phyloP scores from a whole-genome alignment of 2,113 vertebrate species.

The Siniperca chuatsi region DNA sequence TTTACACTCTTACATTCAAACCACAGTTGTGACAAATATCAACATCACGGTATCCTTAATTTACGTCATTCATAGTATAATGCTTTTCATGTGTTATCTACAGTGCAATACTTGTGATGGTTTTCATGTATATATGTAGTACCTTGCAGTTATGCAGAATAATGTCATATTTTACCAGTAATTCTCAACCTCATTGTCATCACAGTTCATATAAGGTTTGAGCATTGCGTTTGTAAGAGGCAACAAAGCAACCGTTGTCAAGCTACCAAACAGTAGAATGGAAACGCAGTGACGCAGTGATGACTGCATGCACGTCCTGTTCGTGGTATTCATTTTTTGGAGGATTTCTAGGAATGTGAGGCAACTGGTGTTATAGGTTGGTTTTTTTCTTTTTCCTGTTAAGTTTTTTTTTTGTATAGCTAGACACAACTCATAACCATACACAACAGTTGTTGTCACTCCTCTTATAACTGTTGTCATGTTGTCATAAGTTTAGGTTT shows the following conservation, averaged over 20 bases:
- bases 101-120: neutral
- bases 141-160: neutral
- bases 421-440: neutral
- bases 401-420: slow-evolving; percentile 22
- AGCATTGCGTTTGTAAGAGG: slow-evolving; percentile 33
- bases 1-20: neutral
- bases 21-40: slow-evolving; percentile 17
- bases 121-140: neutral
- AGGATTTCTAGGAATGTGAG: slow-evolving; percentile 84
- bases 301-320: slow-evolving; percentile 74
- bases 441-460: slow-evolving; percentile 7
- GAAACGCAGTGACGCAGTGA: slow-evolving; percentile 72
- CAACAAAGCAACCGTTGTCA: slow-evolving; percentile 72
- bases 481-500: neutral
- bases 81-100: neutral
- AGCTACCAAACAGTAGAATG: slow-evolving; percentile 64
- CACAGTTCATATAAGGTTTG: slow-evolving; percentile 25
- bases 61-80: neutral
- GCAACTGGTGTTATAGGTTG: slow-evolving; percentile 61
- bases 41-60: neutral
- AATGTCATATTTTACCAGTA: neutral
- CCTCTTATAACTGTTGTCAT: neutral
- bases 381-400: slow-evolving; percentile 65
- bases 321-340: slow-evolving; percentile 81
- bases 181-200: slow-evolving; percentile 22